Evolutionary conservation across 2,113 vertebrate species (phyloP), one percentile per base, ranked within the genome.

Genomic region (Elgaria multicarinata): DNA sequence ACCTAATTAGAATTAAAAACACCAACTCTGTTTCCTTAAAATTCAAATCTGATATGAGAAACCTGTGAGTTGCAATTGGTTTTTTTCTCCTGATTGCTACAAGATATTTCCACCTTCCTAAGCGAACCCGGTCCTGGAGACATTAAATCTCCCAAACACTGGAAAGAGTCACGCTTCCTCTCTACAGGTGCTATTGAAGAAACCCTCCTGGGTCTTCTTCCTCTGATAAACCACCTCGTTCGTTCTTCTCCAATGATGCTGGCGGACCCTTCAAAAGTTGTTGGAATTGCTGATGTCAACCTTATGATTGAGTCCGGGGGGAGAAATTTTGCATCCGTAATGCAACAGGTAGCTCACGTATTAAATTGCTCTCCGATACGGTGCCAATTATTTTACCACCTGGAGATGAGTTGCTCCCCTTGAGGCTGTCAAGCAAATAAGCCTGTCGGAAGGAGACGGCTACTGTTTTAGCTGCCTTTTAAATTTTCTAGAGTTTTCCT

Each of bases 91-190:
- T 74, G 9, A 24, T 67, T 33, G 12, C 4, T 33, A 20, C 0
- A 3, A 0, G 28, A 10, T 24, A 62, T 22, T 24, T 10, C 8
- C 71, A n/a, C 4, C 8, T 0, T 0, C 3, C 3, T 1, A 24
- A 36, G 66, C 64, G 64, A 26, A 12, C 26, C 10, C 31, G 86
- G 18, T 67, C 9, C 39, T 83, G 88, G 31, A 88, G 90, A 87
- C 66, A 62, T 33, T 69, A 3, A 14, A 42, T 7, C 0, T 8
- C 53, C n/a, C 53, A 87, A 39, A 1, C 3, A 8, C 16, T 53
- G n/a, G n/a, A 24, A 92, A 80, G 26, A 5, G 36, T 7, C 53
- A 53, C 3, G 55, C 36, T 33, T 85, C 86, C 55, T 53, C 2
- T 20, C 80, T 10, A 53, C 88, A 24, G 31, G 58, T 28, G 39